Base-by-base conservation (phyloP, 2,797 vertebrate species). In the Lagodon rhomboides region DNA sequence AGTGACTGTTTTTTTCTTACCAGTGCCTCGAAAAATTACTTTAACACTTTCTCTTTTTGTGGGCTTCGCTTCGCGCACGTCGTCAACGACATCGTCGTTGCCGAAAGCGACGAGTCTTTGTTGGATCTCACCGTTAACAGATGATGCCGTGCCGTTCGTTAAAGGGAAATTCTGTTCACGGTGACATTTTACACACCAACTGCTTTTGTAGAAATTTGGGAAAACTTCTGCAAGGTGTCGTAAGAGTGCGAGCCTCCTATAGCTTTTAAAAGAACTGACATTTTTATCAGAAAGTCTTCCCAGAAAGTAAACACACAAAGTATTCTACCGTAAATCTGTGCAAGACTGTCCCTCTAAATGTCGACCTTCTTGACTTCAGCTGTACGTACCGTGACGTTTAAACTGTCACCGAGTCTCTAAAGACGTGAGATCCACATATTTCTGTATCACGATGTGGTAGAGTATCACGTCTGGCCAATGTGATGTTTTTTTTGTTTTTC, bases 1-100 rank as follows among this genome's bases (percentile, higher is more conserved):
- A 80, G 78, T 56, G 75, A 77, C 75, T 73, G 75, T 90, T 90
- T 85, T 76, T 76, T 34, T 34, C 69, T 81, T 76, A 66, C 38
- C 81, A 82, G 87, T 92, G 91, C 90, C 90, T 91, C 89, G 55
- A 68, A 88, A 83, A 83, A 73, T 71, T 15, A 70, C 55, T 56
- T 75, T 44, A 9, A 38, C 69, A 9, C 3, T 63, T 79, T 64
- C 43, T 71, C 54, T 73, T 63, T 61, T 34, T 55, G 69, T 46
- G 51, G 55, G 61, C 60, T 49, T 75, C 76, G 46, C 64, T 79
- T 34, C n/a, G 27, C 27, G 43, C 47, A 16, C 46, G 0, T 62
- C 54, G 58, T 20, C 27, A n/a, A n/a, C n/a, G 46, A 58, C 15
- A 2, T 13, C 49, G 16, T 69, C 22, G 7, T 68, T 9, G 38